Evolutionary conservation across 2,113 vertebrate genomes (phyloP).

Genomic region (Hippocampus abdominalis): DNA sequence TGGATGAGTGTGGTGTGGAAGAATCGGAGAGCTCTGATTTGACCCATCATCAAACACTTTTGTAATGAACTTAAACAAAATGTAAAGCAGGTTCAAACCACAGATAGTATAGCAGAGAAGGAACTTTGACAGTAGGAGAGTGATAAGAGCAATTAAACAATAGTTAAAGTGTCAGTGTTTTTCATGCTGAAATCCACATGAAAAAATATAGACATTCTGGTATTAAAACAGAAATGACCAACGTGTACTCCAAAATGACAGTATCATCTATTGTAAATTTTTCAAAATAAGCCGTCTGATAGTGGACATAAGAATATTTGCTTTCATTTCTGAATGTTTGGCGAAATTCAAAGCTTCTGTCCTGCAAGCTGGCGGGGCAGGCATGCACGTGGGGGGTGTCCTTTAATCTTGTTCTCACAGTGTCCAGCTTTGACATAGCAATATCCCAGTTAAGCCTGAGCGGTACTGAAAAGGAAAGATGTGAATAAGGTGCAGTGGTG

Average conservation of each 20-base stretch:
- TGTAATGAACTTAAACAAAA: not conserved
- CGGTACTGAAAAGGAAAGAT: conserved; percentile 29
- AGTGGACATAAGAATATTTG: conserved; percentile 58
- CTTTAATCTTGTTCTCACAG: conserved; percentile 66
- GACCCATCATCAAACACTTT: not conserved
- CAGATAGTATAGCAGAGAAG: conserved; percentile 27
- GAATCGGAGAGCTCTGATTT: not conserved
- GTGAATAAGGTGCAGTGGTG: conserved; percentile 19
- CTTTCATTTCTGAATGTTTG: conserved; percentile 69
- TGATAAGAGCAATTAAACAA: conserved; percentile 55
- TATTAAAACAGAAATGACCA: not conserved
- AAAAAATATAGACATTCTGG: not conserved
- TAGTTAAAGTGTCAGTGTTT: not conserved
- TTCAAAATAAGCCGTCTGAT: conserved; percentile 23
- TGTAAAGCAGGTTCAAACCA: too few species aligned
- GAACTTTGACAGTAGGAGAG: conserved; percentile 30
- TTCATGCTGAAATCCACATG: not conserved
- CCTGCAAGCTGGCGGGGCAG: conserved; percentile 31
- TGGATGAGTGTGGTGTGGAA: conserved; percentile 1
- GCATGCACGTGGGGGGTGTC: conserved; percentile 31
- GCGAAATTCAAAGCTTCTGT: conserved; percentile 60
- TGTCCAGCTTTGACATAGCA: conserved; percentile 53
- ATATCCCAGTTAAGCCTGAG: conserved; percentile 54
- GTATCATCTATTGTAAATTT: conserved; percentile 5
- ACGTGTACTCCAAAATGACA: not conserved